Evolutionary conservation across 2,797 vertebrate species (phyloP).

Genomic region (Myiotriccus ornatus): DNA sequence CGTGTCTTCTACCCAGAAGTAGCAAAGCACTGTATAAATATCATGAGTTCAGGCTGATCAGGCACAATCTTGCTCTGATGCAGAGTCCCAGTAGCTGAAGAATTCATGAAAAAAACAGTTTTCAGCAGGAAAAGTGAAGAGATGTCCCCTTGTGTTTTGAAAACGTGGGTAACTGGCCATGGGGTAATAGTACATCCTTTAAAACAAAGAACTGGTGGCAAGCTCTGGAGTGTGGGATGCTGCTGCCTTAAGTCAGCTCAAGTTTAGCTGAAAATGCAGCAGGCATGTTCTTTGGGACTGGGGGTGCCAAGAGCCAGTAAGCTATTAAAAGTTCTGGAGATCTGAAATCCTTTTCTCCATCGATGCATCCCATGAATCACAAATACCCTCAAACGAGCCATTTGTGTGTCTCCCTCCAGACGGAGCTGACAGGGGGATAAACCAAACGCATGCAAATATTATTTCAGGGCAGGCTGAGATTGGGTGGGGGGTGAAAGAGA

Average conservation of each 20-base stretch:
- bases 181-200: neutral
- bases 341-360: neutral
- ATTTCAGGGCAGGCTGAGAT: slow-evolving; percentile 37
- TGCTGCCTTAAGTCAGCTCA: neutral
- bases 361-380: slow-evolving; percentile 38
- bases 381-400: slow-evolving; percentile 48
- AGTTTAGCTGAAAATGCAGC: slow-evolving; percentile 17
- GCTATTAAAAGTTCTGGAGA: slow-evolving; percentile 19
- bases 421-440: slow-evolving; percentile 47
- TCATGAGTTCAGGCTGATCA: neutral
- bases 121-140: neutral
- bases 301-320: neutral
- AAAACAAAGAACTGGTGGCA: neutral
- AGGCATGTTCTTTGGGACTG: neutral
- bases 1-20: neutral
- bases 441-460: slow-evolving; percentile 44
- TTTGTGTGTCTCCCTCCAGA: slow-evolving; percentile 36
- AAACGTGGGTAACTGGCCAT: fast-evolving
- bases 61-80: neutral
- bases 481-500: slow-evolving; percentile 26
- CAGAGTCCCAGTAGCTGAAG: neutral
- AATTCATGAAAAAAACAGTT: neutral
- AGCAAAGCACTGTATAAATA: neutral
- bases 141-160: neutral
- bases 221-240: neutral